Percentiles rank a stretch among this genome's conserved stretches.
Evolutionary conservation across 1,140 invertebrate genomes (phyloP).

Genomic region (Elysia chlorotica): DNA sequence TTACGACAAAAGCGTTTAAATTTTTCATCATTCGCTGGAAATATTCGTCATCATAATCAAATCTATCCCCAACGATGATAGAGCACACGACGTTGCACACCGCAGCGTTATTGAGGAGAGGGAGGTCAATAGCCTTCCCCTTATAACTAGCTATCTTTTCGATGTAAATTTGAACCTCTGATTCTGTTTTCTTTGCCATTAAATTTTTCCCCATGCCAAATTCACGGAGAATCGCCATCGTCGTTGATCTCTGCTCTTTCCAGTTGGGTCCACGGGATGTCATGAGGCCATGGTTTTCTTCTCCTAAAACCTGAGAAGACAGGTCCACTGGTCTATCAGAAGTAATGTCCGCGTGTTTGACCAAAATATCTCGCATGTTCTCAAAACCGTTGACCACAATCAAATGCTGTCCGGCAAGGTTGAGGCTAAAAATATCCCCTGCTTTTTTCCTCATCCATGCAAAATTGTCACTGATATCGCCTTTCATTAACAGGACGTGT

Average conservation of each 20-base stretch:
- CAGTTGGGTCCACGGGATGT: background rate
- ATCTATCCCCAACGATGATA: constrained; percentile 80
- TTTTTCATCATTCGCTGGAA: constrained; percentile 17
- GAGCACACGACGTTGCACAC: constrained; percentile 78
- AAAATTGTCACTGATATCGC: background rate
- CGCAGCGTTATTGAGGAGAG: constrained; percentile 61
- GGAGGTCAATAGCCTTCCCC: background rate
- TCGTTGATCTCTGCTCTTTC: background rate
- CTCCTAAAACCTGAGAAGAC: background rate
- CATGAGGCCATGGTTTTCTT: background rate
- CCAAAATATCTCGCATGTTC: background rate
- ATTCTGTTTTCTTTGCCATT: background rate
- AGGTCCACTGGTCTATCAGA: background rate
- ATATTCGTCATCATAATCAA: constrained; percentile 59
- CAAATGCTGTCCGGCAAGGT: background rate
- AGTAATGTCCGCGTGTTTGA: constrained; percentile 2
- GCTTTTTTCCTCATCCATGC: background rate
- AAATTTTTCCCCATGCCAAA: background rate
- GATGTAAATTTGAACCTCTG: background rate
- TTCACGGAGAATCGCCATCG: background rate
- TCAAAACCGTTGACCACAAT: background rate
- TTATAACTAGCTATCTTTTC: background rate
- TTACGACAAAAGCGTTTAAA: background rate
- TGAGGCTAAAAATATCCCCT: constrained; percentile 4
- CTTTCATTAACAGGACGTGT: background rate